Evolutionary conservation across 2,888 invertebrate species (phyloP), one percentile per base, ranked within the genome.

Genomic region (Therioaphis trifolii): DNA sequence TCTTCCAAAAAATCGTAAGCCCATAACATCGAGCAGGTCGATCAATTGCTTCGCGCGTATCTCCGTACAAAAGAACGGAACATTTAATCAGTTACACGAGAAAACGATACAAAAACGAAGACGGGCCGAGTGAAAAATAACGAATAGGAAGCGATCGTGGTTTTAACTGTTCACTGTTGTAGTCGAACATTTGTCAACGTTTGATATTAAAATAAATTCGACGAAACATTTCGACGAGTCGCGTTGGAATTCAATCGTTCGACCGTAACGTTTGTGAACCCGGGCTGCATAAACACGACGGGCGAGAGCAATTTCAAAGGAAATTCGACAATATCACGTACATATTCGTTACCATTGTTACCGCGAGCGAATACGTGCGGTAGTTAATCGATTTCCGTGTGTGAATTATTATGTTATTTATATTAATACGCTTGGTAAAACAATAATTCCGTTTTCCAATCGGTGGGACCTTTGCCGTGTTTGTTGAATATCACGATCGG

Each of bases 21-120:
- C 77, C 49, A 52, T 66, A 66, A 78, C 66, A 24, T 78, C 52
- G 66, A 78, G 77, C 52, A 52, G 66, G 77, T 78, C 77, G 77
- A 68, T 49, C 66, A 52, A 78, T 78, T 68, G 52, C 66, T 66
- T 78, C 29, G 46, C 27, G 5, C 15, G 40, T n/a, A 0, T 27
- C 21, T 43, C 24, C 9, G 29, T 35, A 46, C n/a, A 49, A 46
- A 63, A 77, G 61, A 43, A 61, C 46, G 15, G n/a, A 77, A n/a
- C 63, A 21, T 63, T 77, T 63, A 77, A 63, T 77, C 63, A 29
- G 29, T 43, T 40, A 18, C 21, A n/a, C 63, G 46, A n/a, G n/a
- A n/a, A n/a, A n/a, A n/a, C n/a, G 49, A 49, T 76, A 5, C 18
- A n/a, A 27, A 40, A 24, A 18, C 14, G 5, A 43, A 4, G 21